Conservation (phyloP, 2,888 invertebrate genomes). For the Eristalis arbustorum region DNA sequence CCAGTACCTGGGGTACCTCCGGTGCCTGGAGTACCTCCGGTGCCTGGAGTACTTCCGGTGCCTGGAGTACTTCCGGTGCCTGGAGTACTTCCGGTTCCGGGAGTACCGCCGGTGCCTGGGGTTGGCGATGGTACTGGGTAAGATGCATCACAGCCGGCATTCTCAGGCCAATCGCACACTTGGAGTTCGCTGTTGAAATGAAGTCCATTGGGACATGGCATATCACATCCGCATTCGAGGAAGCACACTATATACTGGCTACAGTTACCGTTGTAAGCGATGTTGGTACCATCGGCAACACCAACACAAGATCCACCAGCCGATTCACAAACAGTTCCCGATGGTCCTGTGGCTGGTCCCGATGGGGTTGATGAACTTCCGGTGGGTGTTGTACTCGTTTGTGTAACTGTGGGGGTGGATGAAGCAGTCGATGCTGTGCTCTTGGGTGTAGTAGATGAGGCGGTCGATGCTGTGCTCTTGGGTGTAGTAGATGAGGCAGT, state of each 20-base stretch:
- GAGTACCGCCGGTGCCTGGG: not conserved
- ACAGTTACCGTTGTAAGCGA: constrained; percentile 64
- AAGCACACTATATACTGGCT: constrained; percentile 62
- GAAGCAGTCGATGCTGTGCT: not conserved
- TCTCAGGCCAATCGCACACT: constrained; percentile 72
- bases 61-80: not conserved
- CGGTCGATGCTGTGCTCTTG: not conserved
- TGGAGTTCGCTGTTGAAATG: not conserved
- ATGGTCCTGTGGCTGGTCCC: constrained; percentile 36
- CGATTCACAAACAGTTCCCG: constrained; percentile 58
- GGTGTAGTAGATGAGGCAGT: not conserved
- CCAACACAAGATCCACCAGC: constrained; percentile 53
- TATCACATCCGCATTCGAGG: constrained; percentile 15
- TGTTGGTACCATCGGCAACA: not conserved
- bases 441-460: not conserved
- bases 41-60: not conserved
- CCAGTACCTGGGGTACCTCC: not conserved
- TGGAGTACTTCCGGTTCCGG: not conserved
- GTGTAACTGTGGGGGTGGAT: not conserved
- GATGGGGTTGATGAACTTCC: not conserved
- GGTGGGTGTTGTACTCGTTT: not conserved
- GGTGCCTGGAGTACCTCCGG: not conserved
- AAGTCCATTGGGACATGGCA: constrained; percentile 31
- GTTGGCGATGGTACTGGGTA: not conserved
- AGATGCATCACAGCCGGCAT: constrained; percentile 71